Base-by-base conservation (phyloP, 2,888 invertebrate genomes). In the Griposia aprilina region DNA sequence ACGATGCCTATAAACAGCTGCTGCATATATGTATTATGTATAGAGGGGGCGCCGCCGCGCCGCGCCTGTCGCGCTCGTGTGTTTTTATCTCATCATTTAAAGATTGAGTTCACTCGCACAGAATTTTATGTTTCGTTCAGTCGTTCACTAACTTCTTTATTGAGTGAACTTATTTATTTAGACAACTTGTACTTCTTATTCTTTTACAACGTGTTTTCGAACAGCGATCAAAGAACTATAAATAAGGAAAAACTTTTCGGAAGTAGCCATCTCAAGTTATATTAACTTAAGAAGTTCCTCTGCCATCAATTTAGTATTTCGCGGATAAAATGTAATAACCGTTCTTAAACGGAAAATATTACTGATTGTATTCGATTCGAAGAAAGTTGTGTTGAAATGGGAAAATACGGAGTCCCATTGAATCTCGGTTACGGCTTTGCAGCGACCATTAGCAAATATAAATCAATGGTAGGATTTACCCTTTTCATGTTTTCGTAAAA, bases 111-210 rank as follows among this genome's bases (percentile, higher is more conserved):
- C 69, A 60, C 45, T 74, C 66, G 68, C 67, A 52, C 50, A 67
- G 36, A 68, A 70, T 81, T 69, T 80, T 77, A 87, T 78, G 69
- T 86, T 83, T 30, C 76, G 7, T 79, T 76, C 74, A 71, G 65
- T 69, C 75, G 59, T 84, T 71, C 67, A 60, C 74, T 66, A 71
- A 83, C 77, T 86, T 78, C 76, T 76, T 87, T 78, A 86, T 74
- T 73, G 81, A 69, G 65, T 83, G 26, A 86, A 85, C 41, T 75
- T 82, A 85, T 69, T 85, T 82, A 85, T 82, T 86, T 75, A 67
- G 52, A 66, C 74, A 69, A 86, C 69, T 82, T 84, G 70, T 71
- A 50, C 26, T 17, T 41, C 50, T 72, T 78, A 74, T 71, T 83
- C 63, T 68, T 78, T 50, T 45, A 82, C 41, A 82, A 70, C 62